phyloP scores from a whole-genome alignment of 2,113 vertebrate species.

The Jacana jacana region DNA sequence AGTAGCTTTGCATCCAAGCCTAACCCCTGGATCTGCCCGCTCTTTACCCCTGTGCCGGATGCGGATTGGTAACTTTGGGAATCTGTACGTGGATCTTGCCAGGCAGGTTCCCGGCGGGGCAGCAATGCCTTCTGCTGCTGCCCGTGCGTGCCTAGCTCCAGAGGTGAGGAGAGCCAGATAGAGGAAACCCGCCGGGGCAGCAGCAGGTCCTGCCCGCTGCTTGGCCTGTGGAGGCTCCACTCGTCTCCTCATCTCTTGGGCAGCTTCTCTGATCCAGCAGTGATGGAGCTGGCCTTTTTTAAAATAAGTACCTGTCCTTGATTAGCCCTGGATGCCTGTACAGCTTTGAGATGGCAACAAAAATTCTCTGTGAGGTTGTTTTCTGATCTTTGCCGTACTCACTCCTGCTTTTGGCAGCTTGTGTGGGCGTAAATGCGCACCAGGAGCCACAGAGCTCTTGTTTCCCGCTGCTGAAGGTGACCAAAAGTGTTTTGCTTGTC shows the following conservation, averaged over 20 bases:
- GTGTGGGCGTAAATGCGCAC: neutral
- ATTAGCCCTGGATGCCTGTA: neutral
- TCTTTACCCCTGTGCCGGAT: neutral
- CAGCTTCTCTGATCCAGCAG: neutral
- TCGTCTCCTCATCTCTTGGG: neutral
- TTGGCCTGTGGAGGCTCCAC: neutral
- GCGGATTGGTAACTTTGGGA: neutral
- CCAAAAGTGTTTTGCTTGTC: neutral
- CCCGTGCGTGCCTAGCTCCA: neutral
- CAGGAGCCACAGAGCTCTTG: neutral
- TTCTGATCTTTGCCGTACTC: neutral
- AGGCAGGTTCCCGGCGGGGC: neutral
- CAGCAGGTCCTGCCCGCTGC: neutral
- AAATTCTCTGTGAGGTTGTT: neutral
- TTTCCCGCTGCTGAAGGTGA: slow-evolving; percentile 23
- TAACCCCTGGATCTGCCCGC: neutral
- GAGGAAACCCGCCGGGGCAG: neutral
- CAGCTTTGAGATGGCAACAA: neutral
- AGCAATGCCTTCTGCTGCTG: neutral
- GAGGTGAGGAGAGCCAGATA: neutral
- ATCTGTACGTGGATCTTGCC: neutral
- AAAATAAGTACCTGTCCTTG: neutral
- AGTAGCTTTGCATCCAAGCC: neutral
- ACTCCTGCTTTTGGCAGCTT: neutral
- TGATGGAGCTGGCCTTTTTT: neutral